These are phyloP conservation scores for Athetis lepigone DNA, from an alignment of 2,888 invertebrate genomes.

Conservation along the genomic window DNA sequence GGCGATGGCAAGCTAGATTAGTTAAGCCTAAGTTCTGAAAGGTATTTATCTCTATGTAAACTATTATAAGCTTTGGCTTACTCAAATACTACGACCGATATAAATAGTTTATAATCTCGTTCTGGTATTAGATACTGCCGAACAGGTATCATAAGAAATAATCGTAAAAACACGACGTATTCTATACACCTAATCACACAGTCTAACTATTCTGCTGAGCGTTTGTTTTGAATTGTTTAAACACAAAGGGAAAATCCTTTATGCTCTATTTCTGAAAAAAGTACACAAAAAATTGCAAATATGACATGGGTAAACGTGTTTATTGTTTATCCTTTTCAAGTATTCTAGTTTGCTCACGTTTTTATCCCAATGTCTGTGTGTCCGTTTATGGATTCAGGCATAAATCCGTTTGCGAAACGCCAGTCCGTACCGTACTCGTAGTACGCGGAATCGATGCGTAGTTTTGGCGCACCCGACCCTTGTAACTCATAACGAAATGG, in stretches of 20 bases:
- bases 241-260: slow-evolving; percentile 16
- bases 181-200: too few relatives aligned
- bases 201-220: not conserved
- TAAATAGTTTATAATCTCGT: too few relatives aligned
- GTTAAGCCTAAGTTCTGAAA: too few relatives aligned
- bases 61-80: too few relatives aligned
- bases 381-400: slow-evolving; percentile 76
- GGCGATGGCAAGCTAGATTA: too few relatives aligned
- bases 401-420: slow-evolving; percentile 84
- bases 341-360: slow-evolving; percentile 63
- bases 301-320: slow-evolving; percentile 61
- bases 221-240: slow-evolving; percentile 8
- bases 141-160: too few relatives aligned
- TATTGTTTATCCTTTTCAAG: slow-evolving; percentile 62
- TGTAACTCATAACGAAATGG: slow-evolving; percentile 79
- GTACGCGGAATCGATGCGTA: slow-evolving; percentile 78
- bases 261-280: slow-evolving; percentile 12
- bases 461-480: slow-evolving; percentile 79
- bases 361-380: slow-evolving; percentile 67
- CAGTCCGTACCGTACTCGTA: slow-evolving; percentile 66
- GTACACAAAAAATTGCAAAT: slow-evolving; percentile 46
- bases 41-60: too few relatives aligned
- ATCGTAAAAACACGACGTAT: too few relatives aligned
- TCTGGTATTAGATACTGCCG: too few relatives aligned
- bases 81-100: too few relatives aligned